Conservation (phyloP, 2,888 invertebrate genomes). For the Tinea semifulvella region DNA sequence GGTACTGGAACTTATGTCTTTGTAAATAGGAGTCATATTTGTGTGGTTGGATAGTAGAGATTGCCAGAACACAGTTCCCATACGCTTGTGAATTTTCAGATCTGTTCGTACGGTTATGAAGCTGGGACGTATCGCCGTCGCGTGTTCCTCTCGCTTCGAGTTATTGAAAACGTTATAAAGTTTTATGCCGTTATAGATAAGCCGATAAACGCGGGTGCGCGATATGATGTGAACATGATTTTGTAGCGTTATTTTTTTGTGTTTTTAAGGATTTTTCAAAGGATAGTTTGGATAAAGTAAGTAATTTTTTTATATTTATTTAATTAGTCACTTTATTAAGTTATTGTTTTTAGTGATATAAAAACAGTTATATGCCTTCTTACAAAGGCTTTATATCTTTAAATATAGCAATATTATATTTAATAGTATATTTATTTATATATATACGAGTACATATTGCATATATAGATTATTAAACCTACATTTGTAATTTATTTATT, state of each 20-base stretch:
- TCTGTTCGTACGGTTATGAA: constrained; percentile 42
- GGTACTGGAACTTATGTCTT: constrained; percentile 20
- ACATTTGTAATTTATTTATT: no score
- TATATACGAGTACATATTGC: no score
- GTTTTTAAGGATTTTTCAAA: neutral
- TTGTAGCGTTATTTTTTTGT: constrained; percentile 7
- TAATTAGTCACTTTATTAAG: no score
- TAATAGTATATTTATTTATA: no score
- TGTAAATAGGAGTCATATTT: constrained; percentile 18
- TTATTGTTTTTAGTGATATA: no score
- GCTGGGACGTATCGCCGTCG: constrained; percentile 41
- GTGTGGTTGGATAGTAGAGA: neutral
- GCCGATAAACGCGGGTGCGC: constrained; percentile 25
- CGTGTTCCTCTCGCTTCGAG: constrained; percentile 11
- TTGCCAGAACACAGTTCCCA: constrained; percentile 1
- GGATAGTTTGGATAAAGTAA: no score
- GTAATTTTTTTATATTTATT: no score
- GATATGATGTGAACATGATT: neutral
- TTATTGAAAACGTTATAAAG: neutral
- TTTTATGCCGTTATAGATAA: constrained; percentile 19
- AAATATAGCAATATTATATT: no score
- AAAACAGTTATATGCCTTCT: no score
- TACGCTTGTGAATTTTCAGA: constrained; percentile 59
- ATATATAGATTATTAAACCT: no score
- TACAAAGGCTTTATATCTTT: no score